Conservation (phyloP, 2,888 invertebrate genomes). For the Palloptera scutellata region DNA sequence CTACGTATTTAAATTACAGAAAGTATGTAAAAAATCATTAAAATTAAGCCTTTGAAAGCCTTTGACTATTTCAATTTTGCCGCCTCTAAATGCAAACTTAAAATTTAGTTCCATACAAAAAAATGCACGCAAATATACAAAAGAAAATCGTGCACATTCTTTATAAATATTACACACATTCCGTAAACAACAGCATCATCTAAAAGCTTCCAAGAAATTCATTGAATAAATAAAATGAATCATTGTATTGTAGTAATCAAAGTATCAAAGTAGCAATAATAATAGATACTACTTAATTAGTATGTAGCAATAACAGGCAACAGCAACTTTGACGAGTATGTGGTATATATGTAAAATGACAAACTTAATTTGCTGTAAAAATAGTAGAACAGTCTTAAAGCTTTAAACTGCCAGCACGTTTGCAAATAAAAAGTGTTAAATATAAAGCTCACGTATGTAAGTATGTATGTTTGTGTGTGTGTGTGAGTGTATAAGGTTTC, state of each 20-base stretch:
- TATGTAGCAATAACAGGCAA: too few relatives aligned
- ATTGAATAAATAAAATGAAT: slow-evolving; percentile 6
- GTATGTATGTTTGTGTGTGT: background rate
- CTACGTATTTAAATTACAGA: too few relatives aligned
- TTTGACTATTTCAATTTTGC: background rate
- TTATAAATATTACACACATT: too few relatives aligned
- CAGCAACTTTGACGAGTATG: too few relatives aligned
- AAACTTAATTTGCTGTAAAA: too few relatives aligned
- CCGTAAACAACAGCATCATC: too few relatives aligned
- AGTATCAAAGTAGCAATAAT: too few relatives aligned
- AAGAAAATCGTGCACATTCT: slow-evolving; percentile 2
- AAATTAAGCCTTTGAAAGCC: too few relatives aligned
- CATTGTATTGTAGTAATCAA: background rate
- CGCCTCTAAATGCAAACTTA: background rate
- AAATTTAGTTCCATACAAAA: background rate
- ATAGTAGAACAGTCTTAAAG: too few relatives aligned
- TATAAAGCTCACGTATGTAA: background rate
- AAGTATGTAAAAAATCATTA: too few relatives aligned
- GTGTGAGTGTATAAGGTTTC: background rate
- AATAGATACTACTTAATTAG: too few relatives aligned
- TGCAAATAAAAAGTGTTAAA: background rate
- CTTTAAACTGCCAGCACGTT: background rate
- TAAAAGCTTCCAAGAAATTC: slow-evolving; percentile 11
- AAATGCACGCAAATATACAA: slow-evolving; percentile 25
- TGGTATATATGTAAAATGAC: too few relatives aligned